Evolutionary conservation across 2,888 invertebrate genomes (phyloP), one percentile per base, ranked within the genome.

Genomic region (Lissocephala sabroskyi): DNA sequence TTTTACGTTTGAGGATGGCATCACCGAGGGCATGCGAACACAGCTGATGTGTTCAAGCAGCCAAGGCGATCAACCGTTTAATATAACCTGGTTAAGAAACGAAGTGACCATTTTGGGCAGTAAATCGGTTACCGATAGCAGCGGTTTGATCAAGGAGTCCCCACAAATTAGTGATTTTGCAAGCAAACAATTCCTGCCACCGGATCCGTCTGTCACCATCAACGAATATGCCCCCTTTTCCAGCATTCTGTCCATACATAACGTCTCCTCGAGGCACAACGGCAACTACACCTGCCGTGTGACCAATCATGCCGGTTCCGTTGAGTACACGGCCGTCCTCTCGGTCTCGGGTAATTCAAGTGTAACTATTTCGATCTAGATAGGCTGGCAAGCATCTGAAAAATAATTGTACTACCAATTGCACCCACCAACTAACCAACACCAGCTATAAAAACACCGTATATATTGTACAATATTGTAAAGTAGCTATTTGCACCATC

Each of bases 1-100:
- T 77, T 93, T 93, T 86, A 89, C 89, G 85, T 93, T 93, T 85
- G 92, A 92, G 83, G 88, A 89, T 74, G 91, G 92, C 79, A 89
- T 93, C 79, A 90, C 89, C 81, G 91, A 91, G 81, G 93, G 93
- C 65, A 92, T 93, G 86, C 90, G 92, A 58, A 92, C 90, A 68
- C 93, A 93, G 85, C 82, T 88, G 55, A 87, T 88, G 86, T 88
- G 88, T 80, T 85, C 87, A 47, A 86, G 87, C 62, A 87, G 87
- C 79, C 86, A 87, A 81, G 87, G 87, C 49, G 87, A 87, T 77
- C 87, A 86, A 74, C 87, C 87, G 26, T 86, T 87, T 71, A 87
- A 86, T 81, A 86, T 87, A 62, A 86, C 86, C 14, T 87, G 87
- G 87, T 81, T 86, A 42, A 82, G 85, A 79, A 86, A 87, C 71